Conservation (phyloP, 2,888 invertebrate species). For the Erebia ligea region DNA sequence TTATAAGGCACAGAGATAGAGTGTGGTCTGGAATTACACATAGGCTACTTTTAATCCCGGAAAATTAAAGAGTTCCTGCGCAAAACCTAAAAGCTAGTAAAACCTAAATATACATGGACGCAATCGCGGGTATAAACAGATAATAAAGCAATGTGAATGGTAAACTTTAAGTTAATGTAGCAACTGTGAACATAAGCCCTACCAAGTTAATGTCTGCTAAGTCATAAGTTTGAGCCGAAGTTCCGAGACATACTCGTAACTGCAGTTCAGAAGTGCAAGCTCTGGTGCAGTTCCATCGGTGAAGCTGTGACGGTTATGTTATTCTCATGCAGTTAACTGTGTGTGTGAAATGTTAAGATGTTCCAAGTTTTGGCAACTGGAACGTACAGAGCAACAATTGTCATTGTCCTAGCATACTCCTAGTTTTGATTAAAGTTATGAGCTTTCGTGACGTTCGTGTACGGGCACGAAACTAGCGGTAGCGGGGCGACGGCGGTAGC, state of each 20-base stretch:
- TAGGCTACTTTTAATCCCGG: no score
- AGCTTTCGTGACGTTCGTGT: no score
- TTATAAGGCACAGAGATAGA: no score
- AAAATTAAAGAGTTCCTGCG: no score
- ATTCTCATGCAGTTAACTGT: background rate
- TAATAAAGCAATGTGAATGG: background rate
- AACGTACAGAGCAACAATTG: background rate
- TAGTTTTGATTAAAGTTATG: no score
- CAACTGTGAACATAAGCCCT: conserved; percentile 2
- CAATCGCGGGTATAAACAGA: no score
- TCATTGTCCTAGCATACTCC: background rate
- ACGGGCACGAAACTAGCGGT: no score
- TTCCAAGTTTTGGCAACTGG: background rate
- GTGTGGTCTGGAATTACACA: no score
- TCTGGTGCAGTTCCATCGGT: conserved; percentile 9
- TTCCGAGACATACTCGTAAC: background rate
- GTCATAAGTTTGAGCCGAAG: background rate
- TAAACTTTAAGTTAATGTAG: background rate
- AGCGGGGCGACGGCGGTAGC: no score
- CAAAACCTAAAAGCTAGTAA: no score
- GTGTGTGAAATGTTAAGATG: conserved; percentile 7
- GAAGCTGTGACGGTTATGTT: background rate
- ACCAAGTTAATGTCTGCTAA: conserved; percentile 4
- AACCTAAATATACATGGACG: no score
- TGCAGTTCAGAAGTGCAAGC: background rate